phyloP scores from a whole-genome alignment of 2,888 invertebrate species.

The Muschampia plurimacula region DNA sequence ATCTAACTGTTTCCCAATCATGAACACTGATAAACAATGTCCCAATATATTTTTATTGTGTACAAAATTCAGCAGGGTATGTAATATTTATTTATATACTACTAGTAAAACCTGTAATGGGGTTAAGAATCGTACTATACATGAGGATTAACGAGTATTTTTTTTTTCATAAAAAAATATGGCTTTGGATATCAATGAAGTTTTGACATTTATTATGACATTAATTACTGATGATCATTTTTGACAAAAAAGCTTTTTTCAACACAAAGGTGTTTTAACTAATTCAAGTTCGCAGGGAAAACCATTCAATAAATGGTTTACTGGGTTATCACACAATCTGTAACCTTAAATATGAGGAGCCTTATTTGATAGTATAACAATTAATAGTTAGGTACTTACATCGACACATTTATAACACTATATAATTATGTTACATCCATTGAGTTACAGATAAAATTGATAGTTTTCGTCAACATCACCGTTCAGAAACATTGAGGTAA shows the following conservation, averaged over 20 bases:
- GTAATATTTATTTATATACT: not conserved
- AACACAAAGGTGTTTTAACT: not conserved
- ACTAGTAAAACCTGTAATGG: conserved; percentile 17
- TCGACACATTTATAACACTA: conserved; percentile 28
- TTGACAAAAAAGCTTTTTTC: conserved; percentile 18
- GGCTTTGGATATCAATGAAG: conserved; percentile 12
- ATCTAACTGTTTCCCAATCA: conserved; percentile 2
- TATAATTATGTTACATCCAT: conserved; percentile 27
- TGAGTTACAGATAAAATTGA: conserved; percentile 33
- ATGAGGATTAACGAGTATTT: not conserved
- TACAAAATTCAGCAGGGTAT: conserved; percentile 23
- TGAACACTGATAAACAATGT: conserved; percentile 26
- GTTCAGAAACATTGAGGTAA: conserved; percentile 21
- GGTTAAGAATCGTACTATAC: conserved; percentile 4
- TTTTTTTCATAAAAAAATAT: conserved; percentile 24
- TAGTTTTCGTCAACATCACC: conserved; percentile 22
- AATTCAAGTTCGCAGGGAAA: not conserved
- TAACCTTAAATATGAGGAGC: conserved; percentile 19
- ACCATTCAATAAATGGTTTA: not conserved
- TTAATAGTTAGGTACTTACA: conserved; percentile 30
- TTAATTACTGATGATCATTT: not conserved
- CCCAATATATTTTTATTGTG: conserved; percentile 1
- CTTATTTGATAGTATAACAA: conserved; percentile 28
- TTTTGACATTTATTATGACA: not conserved
- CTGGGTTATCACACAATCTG: conserved; percentile 27